Percentiles rank a stretch among this genome's conserved stretches.
Evolutionary conservation across 2,113 vertebrate species (phyloP).

Genomic region (Gorsachius goisagi): DNA sequence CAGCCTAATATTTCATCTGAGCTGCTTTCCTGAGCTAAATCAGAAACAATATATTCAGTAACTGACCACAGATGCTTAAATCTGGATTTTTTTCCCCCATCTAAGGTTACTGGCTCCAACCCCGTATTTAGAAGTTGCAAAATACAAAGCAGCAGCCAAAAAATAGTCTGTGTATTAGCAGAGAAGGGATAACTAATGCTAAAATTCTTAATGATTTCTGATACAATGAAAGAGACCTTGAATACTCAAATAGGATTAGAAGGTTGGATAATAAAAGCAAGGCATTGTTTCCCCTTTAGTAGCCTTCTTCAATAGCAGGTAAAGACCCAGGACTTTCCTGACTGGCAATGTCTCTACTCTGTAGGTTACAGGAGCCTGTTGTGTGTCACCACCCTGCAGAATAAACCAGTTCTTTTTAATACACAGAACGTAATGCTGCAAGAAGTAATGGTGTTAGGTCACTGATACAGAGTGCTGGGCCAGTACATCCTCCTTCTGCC

Average conservation of each 20-base stretch:
- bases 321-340: background rate
- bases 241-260: background rate
- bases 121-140: background rate
- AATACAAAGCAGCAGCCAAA: background rate
- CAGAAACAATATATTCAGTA: background rate
- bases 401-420: background rate
- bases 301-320: background rate
- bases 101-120: background rate
- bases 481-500: background rate
- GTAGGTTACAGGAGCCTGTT: background rate
- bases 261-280: background rate
- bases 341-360: background rate
- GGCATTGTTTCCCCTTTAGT: background rate
- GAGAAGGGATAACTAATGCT: background rate
- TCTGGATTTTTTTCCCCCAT: background rate
- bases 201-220: background rate
- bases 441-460: background rate
- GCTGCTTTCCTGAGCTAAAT: background rate
- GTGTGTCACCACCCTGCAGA: background rate
- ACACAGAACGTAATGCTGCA: background rate
- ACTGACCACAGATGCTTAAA: background rate
- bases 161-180: background rate
- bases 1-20: background rate
- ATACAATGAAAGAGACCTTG: background rate
- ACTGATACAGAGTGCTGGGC: background rate